Conservation (phyloP, 2,797 vertebrate species). For the Florisuga fusca region DNA sequence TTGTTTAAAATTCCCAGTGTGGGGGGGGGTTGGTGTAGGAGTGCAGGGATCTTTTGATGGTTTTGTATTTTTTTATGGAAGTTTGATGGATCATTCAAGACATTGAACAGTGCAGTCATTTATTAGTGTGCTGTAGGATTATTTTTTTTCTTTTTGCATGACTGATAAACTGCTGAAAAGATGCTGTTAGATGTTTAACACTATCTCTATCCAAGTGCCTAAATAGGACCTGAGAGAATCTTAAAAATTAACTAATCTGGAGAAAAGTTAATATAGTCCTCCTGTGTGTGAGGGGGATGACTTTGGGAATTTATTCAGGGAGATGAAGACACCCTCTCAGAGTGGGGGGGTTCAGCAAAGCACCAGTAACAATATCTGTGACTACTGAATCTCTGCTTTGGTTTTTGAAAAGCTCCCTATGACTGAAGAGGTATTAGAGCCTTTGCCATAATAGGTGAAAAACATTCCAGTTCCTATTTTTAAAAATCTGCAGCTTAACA, state of each 20-base stretch:
- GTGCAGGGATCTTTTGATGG: background rate
- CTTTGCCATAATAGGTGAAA: slow-evolving; percentile 33
- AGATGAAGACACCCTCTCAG: background rate
- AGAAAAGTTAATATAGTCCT: background rate
- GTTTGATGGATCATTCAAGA: background rate
- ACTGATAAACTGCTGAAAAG: background rate
- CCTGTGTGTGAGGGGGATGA: background rate
- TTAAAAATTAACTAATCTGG: background rate
- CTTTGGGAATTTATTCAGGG: background rate
- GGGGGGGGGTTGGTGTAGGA: slow-evolving; percentile 6
- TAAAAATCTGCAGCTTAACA: background rate
- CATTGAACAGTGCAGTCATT: background rate
- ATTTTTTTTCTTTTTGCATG: background rate
- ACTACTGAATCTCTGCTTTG: background rate
- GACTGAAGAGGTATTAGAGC: background rate
- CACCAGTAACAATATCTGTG: background rate
- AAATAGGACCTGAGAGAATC: background rate
- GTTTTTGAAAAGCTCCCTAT: background rate
- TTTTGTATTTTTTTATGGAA: background rate
- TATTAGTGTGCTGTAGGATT: too few species aligned
- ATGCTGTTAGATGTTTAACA: background rate
- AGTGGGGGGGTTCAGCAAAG: background rate
- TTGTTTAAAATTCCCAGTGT: background rate
- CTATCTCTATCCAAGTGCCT: background rate
- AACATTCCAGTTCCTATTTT: background rate